These are phyloP conservation scores for Gobius niger DNA, from an alignment of 2,113 vertebrate genomes.

Conservation along the genomic window DNA sequence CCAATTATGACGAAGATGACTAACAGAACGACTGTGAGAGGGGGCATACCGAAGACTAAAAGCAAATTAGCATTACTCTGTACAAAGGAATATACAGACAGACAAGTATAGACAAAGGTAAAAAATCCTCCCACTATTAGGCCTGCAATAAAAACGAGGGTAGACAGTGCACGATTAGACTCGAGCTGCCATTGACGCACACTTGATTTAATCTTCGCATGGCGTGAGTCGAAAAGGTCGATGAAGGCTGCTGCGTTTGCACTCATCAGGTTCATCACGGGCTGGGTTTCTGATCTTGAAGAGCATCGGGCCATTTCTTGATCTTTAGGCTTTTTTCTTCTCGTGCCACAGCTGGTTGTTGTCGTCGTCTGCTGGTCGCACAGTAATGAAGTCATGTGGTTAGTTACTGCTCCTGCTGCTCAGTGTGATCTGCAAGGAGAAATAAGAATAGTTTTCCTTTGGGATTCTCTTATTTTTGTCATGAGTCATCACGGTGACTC, in stretches of 20 bases:
- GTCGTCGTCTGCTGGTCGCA: neutral
- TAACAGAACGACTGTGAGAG: neutral
- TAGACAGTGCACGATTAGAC: neutral
- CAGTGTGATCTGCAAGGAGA: neutral
- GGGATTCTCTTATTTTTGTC: too few relatives aligned
- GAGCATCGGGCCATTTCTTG: conserved; percentile 1
- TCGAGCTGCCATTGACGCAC: neutral
- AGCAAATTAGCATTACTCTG: neutral
- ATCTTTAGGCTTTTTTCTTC: neutral
- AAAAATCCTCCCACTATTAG: neutral
- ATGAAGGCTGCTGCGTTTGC: neutral
- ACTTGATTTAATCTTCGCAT: neutral
- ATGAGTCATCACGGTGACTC: too few relatives aligned
- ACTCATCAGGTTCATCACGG: neutral
- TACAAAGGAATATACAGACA: neutral
- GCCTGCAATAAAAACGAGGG: neutral
- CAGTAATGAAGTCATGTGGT: neutral
- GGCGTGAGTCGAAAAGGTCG: neutral
- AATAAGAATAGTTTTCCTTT: too few relatives aligned
- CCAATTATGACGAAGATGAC: neutral
- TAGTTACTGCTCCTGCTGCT: too few relatives aligned
- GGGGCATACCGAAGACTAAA: neutral
- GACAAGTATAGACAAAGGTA: neutral
- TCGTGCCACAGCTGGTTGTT: neutral
- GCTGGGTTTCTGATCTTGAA: neutral